phyloP scores from a whole-genome alignment of 2,888 invertebrate species.

The Lagria hirta region DNA sequence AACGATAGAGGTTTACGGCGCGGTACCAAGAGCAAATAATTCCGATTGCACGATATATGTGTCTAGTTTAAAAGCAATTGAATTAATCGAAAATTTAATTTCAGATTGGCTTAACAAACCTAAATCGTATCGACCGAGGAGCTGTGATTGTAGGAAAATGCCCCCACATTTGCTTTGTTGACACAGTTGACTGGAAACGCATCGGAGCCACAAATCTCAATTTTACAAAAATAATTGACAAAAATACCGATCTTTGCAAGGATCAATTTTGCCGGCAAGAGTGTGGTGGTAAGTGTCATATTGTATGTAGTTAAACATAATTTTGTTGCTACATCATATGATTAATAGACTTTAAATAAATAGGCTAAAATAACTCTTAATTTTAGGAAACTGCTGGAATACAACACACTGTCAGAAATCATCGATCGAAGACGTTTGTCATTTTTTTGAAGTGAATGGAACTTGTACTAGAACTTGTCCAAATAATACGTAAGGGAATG shows the following conservation, averaged over 20 bases:
- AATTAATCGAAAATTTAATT: too few relatives aligned
- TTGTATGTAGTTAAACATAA: constrained; percentile 12
- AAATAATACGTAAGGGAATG: too few relatives aligned
- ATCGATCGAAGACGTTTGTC: constrained; percentile 52
- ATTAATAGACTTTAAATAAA: constrained; percentile 10
- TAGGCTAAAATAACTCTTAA: constrained; percentile 7
- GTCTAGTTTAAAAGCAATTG: too few relatives aligned
- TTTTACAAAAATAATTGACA: constrained; percentile 5
- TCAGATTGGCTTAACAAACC: constrained; percentile 72
- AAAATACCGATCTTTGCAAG: not conserved
- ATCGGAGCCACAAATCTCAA: constrained; percentile 30
- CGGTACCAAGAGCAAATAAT: too few relatives aligned
- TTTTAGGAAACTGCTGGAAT: constrained; percentile 55
- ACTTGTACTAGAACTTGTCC: too few relatives aligned
- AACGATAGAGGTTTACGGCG: too few relatives aligned
- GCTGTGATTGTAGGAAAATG: constrained; percentile 78
- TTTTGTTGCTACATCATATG: constrained; percentile 9
- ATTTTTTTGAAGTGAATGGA: too few relatives aligned
- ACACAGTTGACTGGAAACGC: constrained; percentile 67
- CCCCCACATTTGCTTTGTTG: constrained; percentile 73
- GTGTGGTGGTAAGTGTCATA: constrained; percentile 29
- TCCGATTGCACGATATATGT: too few relatives aligned
- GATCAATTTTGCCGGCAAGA: constrained; percentile 21
- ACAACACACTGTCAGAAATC: constrained; percentile 56
- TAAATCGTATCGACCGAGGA: constrained; percentile 77